These are phyloP conservation scores for Epizoanthus stellaris DNA, from an alignment of 92 coral and sea anemone genomes.

Conservation along the genomic window DNA sequence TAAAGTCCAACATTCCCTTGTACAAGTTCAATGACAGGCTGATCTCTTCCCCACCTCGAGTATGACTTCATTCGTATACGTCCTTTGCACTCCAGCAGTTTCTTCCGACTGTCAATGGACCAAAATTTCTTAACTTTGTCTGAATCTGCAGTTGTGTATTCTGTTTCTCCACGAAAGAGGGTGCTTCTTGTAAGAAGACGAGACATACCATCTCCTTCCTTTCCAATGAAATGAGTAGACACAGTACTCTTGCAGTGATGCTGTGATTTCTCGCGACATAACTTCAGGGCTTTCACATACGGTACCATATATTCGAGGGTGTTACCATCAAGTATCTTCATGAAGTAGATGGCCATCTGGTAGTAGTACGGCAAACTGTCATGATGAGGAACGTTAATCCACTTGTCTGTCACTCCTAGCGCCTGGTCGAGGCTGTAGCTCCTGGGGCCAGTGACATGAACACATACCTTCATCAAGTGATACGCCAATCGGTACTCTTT, in stretches of 20 bases:
- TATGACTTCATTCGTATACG: slow-evolving; percentile 61
- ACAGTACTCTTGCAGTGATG: slow-evolving; percentile 66
- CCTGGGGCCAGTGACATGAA: slow-evolving; percentile 63
- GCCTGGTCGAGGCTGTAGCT: slow-evolving; percentile 80
- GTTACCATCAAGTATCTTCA: slow-evolving; percentile 77
- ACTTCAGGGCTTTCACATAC: slow-evolving; percentile 48
- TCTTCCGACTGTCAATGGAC: slow-evolving; percentile 64
- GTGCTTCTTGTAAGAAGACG: slow-evolving; percentile 69
- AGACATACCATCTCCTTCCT: slow-evolving; percentile 83
- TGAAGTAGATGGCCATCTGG: slow-evolving; percentile 75
- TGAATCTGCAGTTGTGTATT: slow-evolving; percentile 53
- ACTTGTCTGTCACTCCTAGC: slow-evolving; percentile 61
- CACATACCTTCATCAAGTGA: slow-evolving; percentile 76
- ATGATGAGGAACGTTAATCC: slow-evolving; percentile 58
- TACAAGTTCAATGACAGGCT: slow-evolving; percentile 73
- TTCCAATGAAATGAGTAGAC: slow-evolving; percentile 69
- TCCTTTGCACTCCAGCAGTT: slow-evolving; percentile 83
- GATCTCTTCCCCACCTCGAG: slow-evolving; percentile 48
- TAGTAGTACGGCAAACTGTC: slow-evolving; percentile 75
- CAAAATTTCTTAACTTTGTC: slow-evolving; percentile 60
- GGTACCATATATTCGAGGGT: slow-evolving; percentile 44
- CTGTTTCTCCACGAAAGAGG: slow-evolving; percentile 69
- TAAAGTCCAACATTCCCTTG: slow-evolving; percentile 84
- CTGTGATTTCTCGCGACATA: slow-evolving; percentile 74
- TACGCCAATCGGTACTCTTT: slow-evolving; percentile 51